These are phyloP conservation scores for Oceanodroma leucorhoa DNA, from an alignment of 2,797 vertebrate genomes.

Conservation along the genomic window DNA sequence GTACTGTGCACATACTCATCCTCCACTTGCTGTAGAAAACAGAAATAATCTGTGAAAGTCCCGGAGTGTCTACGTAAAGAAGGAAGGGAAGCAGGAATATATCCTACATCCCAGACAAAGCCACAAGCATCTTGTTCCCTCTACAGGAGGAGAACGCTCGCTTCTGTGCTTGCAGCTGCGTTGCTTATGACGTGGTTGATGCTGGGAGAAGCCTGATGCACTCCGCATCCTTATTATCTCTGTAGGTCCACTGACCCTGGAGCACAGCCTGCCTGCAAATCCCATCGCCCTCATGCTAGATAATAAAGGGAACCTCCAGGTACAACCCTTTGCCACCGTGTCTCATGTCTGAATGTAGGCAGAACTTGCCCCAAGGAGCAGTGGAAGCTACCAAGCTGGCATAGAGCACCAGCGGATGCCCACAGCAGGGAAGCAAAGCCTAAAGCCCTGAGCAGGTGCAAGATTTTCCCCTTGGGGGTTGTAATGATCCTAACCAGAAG, in stretches of 20 bases:
- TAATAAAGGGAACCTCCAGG: not conserved
- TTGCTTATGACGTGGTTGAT: not conserved
- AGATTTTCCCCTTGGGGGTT: not conserved
- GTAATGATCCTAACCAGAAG: not conserved
- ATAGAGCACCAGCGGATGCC: not conserved
- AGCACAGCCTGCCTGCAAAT: not conserved
- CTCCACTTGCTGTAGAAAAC: not conserved
- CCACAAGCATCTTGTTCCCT: not conserved
- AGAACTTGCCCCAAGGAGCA: not conserved
- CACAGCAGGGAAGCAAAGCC: not conserved
- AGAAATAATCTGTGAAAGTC: not conserved
- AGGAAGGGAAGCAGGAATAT: not conserved
- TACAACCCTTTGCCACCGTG: not conserved
- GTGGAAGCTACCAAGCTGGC: not conserved
- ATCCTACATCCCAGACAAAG: not conserved
- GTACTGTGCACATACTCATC: not conserved
- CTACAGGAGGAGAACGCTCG: not conserved
- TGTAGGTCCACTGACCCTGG: not conserved
- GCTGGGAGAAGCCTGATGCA: not conserved
- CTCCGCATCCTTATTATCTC: not conserved
- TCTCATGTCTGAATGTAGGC: not conserved
- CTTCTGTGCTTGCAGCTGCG: not conserved
- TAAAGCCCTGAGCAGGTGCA: not conserved
- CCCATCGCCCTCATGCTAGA: not conserved
- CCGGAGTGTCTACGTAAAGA: not conserved